Evolutionary conservation across 1,140 invertebrate genomes (phyloP), one percentile per base, ranked within the genome.

Genomic region (Ceratosolen fusciceps): DNA sequence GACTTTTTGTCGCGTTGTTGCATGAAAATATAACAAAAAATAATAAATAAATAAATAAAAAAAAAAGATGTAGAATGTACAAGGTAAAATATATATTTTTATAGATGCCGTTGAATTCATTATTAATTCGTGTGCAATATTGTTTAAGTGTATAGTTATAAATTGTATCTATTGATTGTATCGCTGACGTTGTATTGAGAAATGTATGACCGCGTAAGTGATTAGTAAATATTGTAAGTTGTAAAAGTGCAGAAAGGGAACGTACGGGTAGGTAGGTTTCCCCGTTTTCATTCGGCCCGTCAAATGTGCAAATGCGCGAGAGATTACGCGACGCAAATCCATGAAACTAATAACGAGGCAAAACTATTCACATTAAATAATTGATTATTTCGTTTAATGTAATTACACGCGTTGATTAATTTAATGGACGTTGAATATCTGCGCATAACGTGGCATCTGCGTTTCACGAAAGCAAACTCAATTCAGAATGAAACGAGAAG

Each of bases 211-310:
- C 60, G 47, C 14, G 21, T 10, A 2, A 68, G 47, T 21, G 21
- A 34, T 14, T 52, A 21, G 60, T 9, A 47, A 19, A 62, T 34
- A 10, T 62, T 31, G 16, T 19, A 52, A 60, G 31, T 9, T 14
- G n/a, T 5, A 19, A 62, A 62, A 60, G 8, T 62, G 26, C 54
- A 14, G 2, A 73, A 56, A 37, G 21, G 29, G 62, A 75, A 75
- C 43, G 58, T 75, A 65, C 43, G 12, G 73, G 73, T n/a, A n/a
- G n/a, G 24, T 75, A 75, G 73, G 60, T 49, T 75, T 75, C 37
- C n/a, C n/a, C 24, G 19, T 39, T 49, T 65, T n/a, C 14, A n/a
- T n/a, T n/a, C n/a, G n/a, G n/a, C n/a, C n/a, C n/a, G n/a, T n/a
- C n/a, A n/a, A n/a, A n/a, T n/a, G n/a, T n/a, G 4, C 37, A 21